Conservation (phyloP, 2,113 vertebrate genomes). For the Corvus hawaiiensis region DNA sequence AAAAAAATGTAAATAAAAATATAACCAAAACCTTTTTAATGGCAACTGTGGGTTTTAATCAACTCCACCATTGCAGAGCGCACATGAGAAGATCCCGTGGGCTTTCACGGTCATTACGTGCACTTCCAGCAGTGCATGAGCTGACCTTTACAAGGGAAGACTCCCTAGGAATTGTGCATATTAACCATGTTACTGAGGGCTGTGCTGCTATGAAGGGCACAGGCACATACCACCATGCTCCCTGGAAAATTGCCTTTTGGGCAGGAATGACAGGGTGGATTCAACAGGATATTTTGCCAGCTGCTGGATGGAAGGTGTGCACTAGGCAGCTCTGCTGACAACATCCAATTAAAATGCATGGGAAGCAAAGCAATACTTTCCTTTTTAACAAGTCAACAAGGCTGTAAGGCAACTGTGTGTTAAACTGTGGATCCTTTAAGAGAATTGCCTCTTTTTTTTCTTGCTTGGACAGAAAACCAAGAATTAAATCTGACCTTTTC, state of each 20-base stretch:
- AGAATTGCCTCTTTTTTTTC: not conserved
- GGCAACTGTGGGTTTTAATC: not conserved
- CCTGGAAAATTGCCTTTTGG: not conserved
- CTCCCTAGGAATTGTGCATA: not conserved
- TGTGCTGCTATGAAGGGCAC: not conserved
- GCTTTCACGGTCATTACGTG: not conserved
- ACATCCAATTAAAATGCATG: not conserved
- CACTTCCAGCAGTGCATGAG: not conserved
- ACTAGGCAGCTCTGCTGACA: not conserved
- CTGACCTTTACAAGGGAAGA: constrained; percentile 1
- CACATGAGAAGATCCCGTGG: not conserved
- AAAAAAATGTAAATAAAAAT: not conserved
- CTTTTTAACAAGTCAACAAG: not conserved
- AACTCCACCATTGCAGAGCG: not conserved
- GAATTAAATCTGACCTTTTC: constrained; percentile 16
- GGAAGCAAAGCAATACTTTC: not conserved
- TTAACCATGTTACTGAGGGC: not conserved
- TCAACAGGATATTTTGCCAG: not conserved
- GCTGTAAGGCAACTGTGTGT: not conserved
- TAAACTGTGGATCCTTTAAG: not conserved
- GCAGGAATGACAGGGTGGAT: accelerated
- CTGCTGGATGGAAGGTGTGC: not conserved
- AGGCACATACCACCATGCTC: accelerated
- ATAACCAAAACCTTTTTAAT: not conserved
- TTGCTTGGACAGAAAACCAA: not conserved